Percentiles rank a stretch among this genome's conserved stretches.
Evolutionary conservation across 2,113 vertebrate genomes (phyloP).

Genomic region (Montifringilla adamsi): DNA sequence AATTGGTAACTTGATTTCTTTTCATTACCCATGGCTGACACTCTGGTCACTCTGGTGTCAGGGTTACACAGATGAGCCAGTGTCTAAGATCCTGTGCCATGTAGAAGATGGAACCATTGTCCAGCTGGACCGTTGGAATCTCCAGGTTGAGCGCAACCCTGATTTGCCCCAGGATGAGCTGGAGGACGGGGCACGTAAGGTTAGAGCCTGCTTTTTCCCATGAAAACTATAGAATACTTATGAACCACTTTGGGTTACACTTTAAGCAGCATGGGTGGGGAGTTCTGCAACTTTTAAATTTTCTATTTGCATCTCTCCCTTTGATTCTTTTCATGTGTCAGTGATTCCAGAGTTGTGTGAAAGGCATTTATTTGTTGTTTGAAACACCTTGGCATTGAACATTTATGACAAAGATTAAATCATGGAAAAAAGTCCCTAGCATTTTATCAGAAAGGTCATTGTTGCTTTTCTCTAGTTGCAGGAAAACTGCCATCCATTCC

Average conservation of each 20-base stretch:
- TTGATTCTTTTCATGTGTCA: neutral
- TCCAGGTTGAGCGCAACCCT: conserved; percentile 81
- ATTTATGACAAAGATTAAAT: neutral
- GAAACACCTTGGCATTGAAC: neutral
- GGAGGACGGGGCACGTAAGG: conserved; percentile 82
- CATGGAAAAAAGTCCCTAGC: neutral
- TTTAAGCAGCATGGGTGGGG: neutral
- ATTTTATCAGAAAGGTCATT: neutral
- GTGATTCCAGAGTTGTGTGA: neutral
- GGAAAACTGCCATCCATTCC: neutral
- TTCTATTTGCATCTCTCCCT: neutral
- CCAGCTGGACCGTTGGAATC: conserved; percentile 84
- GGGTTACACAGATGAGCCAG: conserved; percentile 84
- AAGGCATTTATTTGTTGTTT: neutral
- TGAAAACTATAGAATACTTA: neutral
- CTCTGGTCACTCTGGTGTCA: conserved; percentile 1
- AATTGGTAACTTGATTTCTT: neutral
- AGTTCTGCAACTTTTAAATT: neutral
- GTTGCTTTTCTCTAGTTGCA: neutral
- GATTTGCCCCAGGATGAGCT: conserved; percentile 78
- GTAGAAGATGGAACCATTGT: conserved; percentile 84
- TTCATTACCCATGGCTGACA: neutral
- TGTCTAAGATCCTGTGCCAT: conserved; percentile 83
- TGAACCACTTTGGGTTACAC: neutral
- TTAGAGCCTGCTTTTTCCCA: conserved; percentile 40